Evolutionary conservation across 2,113 vertebrate genomes (phyloP).

Genomic region (Meleagris gallopavo): DNA sequence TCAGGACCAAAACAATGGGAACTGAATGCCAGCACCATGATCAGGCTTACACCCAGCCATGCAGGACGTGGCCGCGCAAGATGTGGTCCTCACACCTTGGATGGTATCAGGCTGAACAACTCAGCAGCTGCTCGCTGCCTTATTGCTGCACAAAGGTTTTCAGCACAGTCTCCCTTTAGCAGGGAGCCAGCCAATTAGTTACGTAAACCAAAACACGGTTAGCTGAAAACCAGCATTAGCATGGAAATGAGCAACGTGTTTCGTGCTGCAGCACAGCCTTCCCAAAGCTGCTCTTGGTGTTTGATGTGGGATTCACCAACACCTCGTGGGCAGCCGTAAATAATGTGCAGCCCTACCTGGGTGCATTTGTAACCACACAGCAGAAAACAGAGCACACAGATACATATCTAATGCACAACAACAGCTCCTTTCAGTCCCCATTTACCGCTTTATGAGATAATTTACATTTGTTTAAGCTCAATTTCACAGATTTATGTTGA

Average conservation of each 20-base stretch:
- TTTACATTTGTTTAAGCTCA: not conserved
- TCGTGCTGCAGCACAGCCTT: accelerated
- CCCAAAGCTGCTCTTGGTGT: accelerated
- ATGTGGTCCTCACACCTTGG: not conserved
- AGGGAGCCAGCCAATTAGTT: accelerated
- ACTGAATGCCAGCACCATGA: too few species aligned
- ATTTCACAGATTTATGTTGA: not conserved
- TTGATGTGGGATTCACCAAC: accelerated
- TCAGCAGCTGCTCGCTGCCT: accelerated
- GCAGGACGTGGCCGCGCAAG: too few species aligned
- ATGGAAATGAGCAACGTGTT: not conserved
- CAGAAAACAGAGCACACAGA: not conserved
- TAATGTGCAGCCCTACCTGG: accelerated
- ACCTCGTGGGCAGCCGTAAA: accelerated
- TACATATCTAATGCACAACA: not conserved
- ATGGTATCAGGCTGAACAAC: accelerated
- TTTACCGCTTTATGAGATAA: not conserved
- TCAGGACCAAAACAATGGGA: too few species aligned
- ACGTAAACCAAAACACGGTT: accelerated
- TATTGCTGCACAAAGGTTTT: not conserved
- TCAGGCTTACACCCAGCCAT: too few species aligned
- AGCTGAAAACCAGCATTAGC: accelerated
- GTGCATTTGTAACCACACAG: accelerated
- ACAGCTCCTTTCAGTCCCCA: not conserved
- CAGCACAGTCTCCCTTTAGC: accelerated